Conservation (phyloP, 2,113 vertebrate genomes). For the Callionymus lyra region DNA sequence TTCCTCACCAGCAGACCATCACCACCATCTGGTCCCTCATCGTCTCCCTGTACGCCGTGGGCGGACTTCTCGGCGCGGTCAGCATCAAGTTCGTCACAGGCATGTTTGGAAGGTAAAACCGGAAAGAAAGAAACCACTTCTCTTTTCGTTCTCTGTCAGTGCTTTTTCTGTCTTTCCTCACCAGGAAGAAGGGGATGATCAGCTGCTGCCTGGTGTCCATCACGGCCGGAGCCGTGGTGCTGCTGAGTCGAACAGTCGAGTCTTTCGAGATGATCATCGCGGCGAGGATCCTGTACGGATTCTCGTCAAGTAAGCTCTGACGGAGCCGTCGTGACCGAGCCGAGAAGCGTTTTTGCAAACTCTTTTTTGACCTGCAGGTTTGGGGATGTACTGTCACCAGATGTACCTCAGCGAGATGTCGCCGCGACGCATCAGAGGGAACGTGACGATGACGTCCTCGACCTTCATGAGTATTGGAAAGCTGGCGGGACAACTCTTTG, state of each 20-base stretch:
- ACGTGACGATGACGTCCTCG: slow-evolving; percentile 39
- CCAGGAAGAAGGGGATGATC: slow-evolving; percentile 56
- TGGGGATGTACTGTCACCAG: slow-evolving; percentile 34
- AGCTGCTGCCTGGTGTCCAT: slow-evolving; percentile 40
- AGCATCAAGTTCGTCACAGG: slow-evolving; percentile 37
- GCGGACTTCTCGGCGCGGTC: slow-evolving; percentile 50
- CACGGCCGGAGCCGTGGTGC: slow-evolving; percentile 41
- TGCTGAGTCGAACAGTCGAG: slow-evolving; percentile 42
- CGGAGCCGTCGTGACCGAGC: neutral
- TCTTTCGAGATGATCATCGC: slow-evolving; percentile 68
- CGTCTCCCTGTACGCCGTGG: slow-evolving; percentile 50
- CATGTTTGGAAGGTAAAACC: slow-evolving; percentile 56
- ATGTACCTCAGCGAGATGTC: slow-evolving; percentile 66
- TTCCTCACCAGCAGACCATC: slow-evolving; percentile 27
- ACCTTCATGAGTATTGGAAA: slow-evolving; percentile 57
- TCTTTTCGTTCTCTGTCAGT: neutral
- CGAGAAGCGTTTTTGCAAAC: too few species aligned
- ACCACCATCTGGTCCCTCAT: slow-evolving; percentile 64
- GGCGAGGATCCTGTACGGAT: slow-evolving; percentile 55
- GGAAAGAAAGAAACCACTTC: too few species aligned
- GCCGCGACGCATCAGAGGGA: slow-evolving; percentile 53
- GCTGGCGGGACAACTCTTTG: slow-evolving; percentile 55
- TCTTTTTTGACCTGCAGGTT: slow-evolving; percentile 28
- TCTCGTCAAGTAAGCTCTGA: slow-evolving; percentile 46
- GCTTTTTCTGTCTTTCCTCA: neutral